phyloP scores from a whole-genome alignment of 2,797 vertebrate species.

The Poeciliopsis infans region DNA sequence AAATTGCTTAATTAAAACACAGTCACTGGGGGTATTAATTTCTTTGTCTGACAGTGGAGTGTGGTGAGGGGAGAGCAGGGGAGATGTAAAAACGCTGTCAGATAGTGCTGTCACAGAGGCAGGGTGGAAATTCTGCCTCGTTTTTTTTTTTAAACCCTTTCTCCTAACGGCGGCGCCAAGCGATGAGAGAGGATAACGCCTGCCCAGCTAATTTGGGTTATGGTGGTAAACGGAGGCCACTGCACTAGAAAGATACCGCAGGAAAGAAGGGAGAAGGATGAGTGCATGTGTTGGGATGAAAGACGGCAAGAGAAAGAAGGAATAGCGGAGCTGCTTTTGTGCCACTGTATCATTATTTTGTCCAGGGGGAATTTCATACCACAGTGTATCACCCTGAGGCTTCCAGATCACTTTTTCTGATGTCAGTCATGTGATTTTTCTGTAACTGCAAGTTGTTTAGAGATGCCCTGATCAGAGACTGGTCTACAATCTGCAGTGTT shows the following conservation, averaged over 20 bases:
- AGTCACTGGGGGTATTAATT: slow-evolving; percentile 99
- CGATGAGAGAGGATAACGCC: slow-evolving; percentile 88
- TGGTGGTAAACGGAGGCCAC: slow-evolving; percentile 85
- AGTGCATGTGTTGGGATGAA: not conserved
- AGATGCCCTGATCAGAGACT: not conserved
- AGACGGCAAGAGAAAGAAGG: slow-evolving; percentile 30
- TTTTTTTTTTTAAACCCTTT: not conserved
- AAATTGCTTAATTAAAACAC: slow-evolving; percentile 99
- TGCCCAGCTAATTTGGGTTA: slow-evolving; percentile 93
- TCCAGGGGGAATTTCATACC: slow-evolving; percentile 52
- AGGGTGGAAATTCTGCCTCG: slow-evolving; percentile 82
- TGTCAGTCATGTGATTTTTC: slow-evolving; percentile 7
- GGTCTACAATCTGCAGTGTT: not conserved
- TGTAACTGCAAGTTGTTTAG: not conserved
- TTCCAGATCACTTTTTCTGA: not conserved
- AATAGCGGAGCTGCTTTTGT: slow-evolving; percentile 63
- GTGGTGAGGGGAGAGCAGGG: slow-evolving; percentile 94
- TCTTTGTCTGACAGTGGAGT: slow-evolving; percentile 99
- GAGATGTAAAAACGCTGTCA: slow-evolving; percentile 98
- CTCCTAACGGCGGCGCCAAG: slow-evolving; percentile 54
- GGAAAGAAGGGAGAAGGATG: slow-evolving; percentile 44
- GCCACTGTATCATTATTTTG: slow-evolving; percentile 66
- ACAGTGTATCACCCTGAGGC: slow-evolving; percentile 28
- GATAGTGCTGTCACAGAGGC: slow-evolving; percentile 96
- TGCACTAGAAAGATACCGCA: slow-evolving; percentile 76